phyloP scores from a whole-genome alignment of 2,797 vertebrate genomes.

The Setipinna tenuifilis region DNA sequence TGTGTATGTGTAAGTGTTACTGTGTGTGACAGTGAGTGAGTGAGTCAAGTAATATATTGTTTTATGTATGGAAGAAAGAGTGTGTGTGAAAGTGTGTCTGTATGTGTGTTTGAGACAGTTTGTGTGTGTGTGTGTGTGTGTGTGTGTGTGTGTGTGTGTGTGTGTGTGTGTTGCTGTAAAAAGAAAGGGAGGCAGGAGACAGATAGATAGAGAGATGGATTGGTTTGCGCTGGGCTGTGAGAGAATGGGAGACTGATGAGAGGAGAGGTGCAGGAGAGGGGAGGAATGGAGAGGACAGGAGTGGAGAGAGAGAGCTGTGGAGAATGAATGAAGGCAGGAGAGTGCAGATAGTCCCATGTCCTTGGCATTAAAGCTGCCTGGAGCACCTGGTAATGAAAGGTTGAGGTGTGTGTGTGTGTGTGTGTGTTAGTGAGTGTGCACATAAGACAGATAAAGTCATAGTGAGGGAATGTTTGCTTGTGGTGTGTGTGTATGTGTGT shows the following conservation, averaged over 20 bases:
- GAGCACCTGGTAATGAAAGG: not conserved
- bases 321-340: not conserved
- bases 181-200: no score
- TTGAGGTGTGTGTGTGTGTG: not conserved
- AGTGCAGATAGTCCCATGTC: not conserved
- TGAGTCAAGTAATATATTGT: no score
- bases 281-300: not conserved
- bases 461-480: not conserved
- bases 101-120: no score
- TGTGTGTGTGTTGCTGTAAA: no score
- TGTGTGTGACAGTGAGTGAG: not conserved
- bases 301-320: not conserved
- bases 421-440: not conserved
- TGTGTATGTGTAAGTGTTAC: not conserved
- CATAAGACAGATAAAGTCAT: not conserved
- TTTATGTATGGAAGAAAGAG: no score
- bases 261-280: not conserved
- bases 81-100: no score
- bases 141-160: no score
- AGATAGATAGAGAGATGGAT: not conserved
- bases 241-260: constrained; percentile 7
- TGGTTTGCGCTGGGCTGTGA: not conserved
- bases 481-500: not conserved
- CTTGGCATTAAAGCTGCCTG: not conserved
- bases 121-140: not conserved